Conservation (phyloP, 2,797 vertebrate genomes). For the Molossus alvarezi region DNA sequence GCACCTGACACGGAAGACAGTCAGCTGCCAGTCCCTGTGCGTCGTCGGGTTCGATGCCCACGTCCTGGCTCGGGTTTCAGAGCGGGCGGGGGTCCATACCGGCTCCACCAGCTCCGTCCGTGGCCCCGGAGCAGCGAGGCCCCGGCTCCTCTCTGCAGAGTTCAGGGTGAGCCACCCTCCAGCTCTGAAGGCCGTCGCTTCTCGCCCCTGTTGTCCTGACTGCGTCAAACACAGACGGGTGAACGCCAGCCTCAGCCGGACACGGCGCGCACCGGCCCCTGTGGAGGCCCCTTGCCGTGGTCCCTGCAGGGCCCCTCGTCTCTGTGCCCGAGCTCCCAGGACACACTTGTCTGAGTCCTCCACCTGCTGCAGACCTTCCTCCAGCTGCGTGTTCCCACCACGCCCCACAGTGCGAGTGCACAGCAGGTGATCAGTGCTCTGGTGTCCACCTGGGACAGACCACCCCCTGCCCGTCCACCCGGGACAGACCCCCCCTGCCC, state of each 20-base stretch:
- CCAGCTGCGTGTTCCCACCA: accelerated
- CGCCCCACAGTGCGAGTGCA: accelerated
- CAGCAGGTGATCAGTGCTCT: accelerated
- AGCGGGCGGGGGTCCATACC: accelerated
- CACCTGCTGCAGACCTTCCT: accelerated
- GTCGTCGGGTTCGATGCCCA: no score
- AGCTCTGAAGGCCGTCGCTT: accelerated
- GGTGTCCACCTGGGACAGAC: neutral
- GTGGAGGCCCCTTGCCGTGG: accelerated
- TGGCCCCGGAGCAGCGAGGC: accelerated
- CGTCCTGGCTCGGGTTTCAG: neutral
- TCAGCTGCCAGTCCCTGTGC: accelerated
- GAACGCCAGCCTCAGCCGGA: accelerated
- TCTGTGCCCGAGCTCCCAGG: neutral
- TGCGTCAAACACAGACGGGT: accelerated
- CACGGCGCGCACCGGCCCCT: accelerated
- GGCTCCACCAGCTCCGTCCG: accelerated
- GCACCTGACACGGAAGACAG: accelerated
- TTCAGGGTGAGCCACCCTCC: accelerated
- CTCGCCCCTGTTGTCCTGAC: accelerated
- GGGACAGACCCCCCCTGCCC: no score
- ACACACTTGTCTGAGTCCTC: accelerated
- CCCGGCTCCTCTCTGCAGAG: accelerated
- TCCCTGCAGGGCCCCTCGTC: neutral
- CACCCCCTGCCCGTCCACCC: no score